Percentiles rank a stretch among this genome's conserved stretches.
These are phyloP conservation scores for Latrodectus geometricus DNA, from an alignment of 1,140 invertebrate species.

Conservation along the genomic window DNA sequence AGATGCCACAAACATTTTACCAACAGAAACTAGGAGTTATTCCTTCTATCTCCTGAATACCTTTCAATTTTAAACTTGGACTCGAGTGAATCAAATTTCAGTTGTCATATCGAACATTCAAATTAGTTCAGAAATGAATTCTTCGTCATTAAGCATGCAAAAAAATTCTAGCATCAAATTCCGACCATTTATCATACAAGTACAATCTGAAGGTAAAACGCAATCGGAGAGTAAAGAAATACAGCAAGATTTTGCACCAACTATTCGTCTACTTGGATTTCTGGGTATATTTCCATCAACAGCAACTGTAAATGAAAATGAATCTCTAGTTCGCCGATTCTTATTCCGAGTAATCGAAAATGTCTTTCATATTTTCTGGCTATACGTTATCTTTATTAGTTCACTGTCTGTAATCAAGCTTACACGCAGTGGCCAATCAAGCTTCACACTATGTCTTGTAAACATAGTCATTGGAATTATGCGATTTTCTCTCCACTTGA, in stretches of 20 bases:
- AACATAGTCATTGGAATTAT: constrained; percentile 21
- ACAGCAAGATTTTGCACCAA: constrained; percentile 22
- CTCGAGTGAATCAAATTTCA: too few relatives aligned
- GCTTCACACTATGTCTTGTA: constrained; percentile 21
- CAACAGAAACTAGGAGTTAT: too few relatives aligned
- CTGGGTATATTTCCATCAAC: constrained; percentile 22
- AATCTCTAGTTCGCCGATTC: background rate
- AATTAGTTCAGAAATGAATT: too few relatives aligned
- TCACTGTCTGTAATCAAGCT: background rate
- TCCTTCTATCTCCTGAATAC: too few relatives aligned
- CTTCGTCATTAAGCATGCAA: too few relatives aligned
- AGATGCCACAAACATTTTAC: too few relatives aligned
- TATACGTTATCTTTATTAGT: constrained; percentile 14
- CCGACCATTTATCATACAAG: background rate
- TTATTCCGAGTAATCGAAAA: background rate
- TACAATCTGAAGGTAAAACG: background rate
- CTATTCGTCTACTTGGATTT: constrained; percentile 16
- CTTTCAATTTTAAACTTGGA: too few relatives aligned
- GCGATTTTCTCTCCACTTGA: constrained; percentile 20
- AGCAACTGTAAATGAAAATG: background rate
- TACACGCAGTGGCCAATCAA: background rate
- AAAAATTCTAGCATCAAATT: background rate
- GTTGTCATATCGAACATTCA: too few relatives aligned
- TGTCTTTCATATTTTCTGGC: constrained; percentile 16
- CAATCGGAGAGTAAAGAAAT: background rate